Base-by-base conservation (phyloP, 1,140 invertebrate genomes). In the Bombus sylvicola region DNA sequence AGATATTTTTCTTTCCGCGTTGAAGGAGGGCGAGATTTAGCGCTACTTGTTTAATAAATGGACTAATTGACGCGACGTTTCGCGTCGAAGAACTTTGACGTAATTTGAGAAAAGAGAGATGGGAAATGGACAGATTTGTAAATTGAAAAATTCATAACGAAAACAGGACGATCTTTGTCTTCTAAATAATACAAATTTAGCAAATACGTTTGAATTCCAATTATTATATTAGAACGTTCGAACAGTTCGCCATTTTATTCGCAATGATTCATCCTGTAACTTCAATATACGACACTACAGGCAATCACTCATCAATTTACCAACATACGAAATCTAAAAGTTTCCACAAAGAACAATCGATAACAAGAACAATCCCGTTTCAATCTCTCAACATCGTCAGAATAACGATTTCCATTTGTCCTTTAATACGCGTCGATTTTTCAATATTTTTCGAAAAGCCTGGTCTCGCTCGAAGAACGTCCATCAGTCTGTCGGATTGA, bases 31-130 rank as follows among this genome's bases (percentile, higher is more conserved):
- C 22, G 31, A 47, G 34, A 83, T 62, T 76, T 57, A 41, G 12
- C n/a, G 74, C 9, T 31, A 12, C 43, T 68, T 47, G 81, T 83
- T 77, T 41, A 69, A 76, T 25, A 76, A 83, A 66, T 76, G 15
- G 22, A 39, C 43, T 79, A 69, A 83, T 83, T 77, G 47, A 66
- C n/a, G 28, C 5, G 37, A 3, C 31, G 41, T 47, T 74, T 53
- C 37, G 28, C 15, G 12, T 10, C 13, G 15, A 10, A 4, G 4
- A 43, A 18, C 8, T 22, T 31, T 31, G n/a, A 15, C n/a, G n/a
- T 25, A 6, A 25, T 3, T 74, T 25, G 15, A 31, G 31, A 18
- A 22, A 34, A 6, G 15, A 2, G 28, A 28, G 28, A 28, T 28
- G 10, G 28, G 3, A n/a, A 62, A 28, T 3, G 10, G 10, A 62